phyloP scores from a whole-genome alignment of 2,113 vertebrate genomes.

The Brienomyrus brachyistius region DNA sequence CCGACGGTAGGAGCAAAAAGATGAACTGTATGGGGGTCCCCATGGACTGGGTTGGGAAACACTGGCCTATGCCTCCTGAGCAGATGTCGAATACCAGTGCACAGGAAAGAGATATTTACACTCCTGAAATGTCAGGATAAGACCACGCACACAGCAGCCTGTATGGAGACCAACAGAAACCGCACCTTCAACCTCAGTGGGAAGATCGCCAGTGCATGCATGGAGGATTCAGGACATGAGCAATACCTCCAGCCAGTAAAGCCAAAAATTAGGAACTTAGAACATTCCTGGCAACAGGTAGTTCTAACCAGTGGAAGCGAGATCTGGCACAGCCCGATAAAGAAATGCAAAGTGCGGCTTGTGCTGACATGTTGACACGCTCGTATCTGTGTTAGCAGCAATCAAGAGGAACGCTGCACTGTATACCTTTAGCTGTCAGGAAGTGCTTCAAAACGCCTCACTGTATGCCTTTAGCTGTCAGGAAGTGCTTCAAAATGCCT shows the following conservation, averaged over 20 bases:
- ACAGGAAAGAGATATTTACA: background rate
- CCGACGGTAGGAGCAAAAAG: background rate
- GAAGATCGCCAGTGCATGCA: background rate
- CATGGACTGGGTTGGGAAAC: too few relatives aligned
- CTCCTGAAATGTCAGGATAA: background rate
- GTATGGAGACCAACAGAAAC: background rate
- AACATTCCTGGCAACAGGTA: background rate
- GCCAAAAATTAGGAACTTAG: background rate
- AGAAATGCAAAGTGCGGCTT: background rate
- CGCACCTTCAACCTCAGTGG: background rate
- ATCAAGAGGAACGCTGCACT: background rate
- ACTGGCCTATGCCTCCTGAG: background rate
- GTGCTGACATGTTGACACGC: background rate
- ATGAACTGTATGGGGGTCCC: background rate
- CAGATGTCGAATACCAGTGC: background rate
- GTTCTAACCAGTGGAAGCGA: background rate
- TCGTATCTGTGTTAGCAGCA: background rate
- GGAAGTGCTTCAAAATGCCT: too few relatives aligned
- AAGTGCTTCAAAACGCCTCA: too few relatives aligned
- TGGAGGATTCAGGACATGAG: background rate
- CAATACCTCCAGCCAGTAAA: background rate
- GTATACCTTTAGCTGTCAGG: background rate
- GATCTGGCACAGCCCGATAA: background rate
- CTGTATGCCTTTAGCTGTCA: too few relatives aligned
- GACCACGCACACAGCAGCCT: background rate